phyloP scores from a whole-genome alignment of 2,888 invertebrate species.

The Deroplatys truncata region DNA sequence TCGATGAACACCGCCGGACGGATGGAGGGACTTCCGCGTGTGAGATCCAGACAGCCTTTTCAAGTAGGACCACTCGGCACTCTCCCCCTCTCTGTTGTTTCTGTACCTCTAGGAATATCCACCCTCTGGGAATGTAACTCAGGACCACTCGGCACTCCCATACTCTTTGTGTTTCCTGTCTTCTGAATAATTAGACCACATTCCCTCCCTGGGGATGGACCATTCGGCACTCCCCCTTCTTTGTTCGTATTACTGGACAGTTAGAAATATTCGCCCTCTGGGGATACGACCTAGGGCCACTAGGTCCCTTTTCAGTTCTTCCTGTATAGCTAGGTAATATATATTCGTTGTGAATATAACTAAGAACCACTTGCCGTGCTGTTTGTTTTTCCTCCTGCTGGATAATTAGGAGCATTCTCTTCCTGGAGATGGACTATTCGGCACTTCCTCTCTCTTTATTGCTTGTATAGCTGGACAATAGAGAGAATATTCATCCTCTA shows the following conservation, averaged over 20 bases:
- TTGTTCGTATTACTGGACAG: neutral
- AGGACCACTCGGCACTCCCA: neutral
- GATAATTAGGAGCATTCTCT: no score
- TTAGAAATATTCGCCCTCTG: neutral
- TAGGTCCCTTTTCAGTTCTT: no score
- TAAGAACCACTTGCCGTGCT: no score
- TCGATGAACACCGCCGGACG: neutral
- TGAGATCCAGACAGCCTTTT: neutral
- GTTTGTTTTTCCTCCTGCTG: no score
- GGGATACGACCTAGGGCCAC: neutral
- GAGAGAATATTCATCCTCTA: no score
- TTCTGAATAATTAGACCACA: no score
- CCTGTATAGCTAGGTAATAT: no score
- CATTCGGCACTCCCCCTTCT: neutral
- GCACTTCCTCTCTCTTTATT: no score
- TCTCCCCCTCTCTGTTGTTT: neutral
- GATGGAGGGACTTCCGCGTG: neutral
- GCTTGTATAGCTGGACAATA: no score
- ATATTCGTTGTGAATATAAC: no score
- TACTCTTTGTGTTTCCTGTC: neutral
- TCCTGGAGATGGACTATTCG: no score
- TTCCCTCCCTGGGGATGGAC: no score
- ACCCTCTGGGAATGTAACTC: neutral
- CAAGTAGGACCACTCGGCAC: neutral
- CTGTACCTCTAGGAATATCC: neutral